Percentiles rank a stretch among this genome's conserved stretches.
Conservation (phyloP, 2,888 invertebrate genomes). For the Acronicta alni region DNA sequence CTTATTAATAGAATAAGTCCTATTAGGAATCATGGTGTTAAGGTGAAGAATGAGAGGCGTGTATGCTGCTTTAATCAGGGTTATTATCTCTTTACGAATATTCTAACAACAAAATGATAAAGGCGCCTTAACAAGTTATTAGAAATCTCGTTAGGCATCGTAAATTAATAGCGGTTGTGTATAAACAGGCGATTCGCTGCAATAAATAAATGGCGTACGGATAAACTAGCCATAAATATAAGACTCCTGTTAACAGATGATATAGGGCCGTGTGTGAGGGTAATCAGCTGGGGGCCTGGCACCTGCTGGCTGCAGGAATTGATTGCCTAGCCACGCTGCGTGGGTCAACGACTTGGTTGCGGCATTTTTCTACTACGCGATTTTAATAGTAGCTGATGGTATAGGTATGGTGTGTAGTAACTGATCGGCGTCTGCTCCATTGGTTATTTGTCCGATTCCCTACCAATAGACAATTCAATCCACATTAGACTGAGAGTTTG, state of each 20-base stretch:
- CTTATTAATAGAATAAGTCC: too few relatives aligned
- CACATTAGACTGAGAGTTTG: too few relatives aligned
- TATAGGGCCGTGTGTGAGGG: slow-evolving; percentile 35
- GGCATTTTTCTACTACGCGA: slow-evolving; percentile 16
- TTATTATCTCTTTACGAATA: neutral
- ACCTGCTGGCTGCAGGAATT: slow-evolving; percentile 45
- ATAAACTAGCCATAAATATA: slow-evolving; percentile 39
- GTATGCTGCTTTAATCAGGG: too few relatives aligned
- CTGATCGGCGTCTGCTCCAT: too few relatives aligned
- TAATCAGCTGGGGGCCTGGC: slow-evolving; percentile 43
- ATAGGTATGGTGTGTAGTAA: too few relatives aligned
- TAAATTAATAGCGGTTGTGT: slow-evolving; percentile 28
- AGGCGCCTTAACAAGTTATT: slow-evolving; percentile 11
- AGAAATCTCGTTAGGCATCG: slow-evolving; percentile 31
- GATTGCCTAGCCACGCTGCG: slow-evolving; percentile 30
- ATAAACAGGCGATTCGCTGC: slow-evolving; percentile 21
- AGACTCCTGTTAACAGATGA: slow-evolving; percentile 42
- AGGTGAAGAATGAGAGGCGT: too few relatives aligned
- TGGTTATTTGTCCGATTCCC: too few relatives aligned
- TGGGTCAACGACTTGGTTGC: slow-evolving; percentile 11
- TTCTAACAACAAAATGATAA: neutral
- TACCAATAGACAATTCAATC: too few relatives aligned
- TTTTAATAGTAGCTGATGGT: too few relatives aligned
- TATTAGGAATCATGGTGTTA: too few relatives aligned
- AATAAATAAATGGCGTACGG: slow-evolving; percentile 39